Base-by-base conservation (phyloP, 1,140 invertebrate species). In the Atta texana region DNA sequence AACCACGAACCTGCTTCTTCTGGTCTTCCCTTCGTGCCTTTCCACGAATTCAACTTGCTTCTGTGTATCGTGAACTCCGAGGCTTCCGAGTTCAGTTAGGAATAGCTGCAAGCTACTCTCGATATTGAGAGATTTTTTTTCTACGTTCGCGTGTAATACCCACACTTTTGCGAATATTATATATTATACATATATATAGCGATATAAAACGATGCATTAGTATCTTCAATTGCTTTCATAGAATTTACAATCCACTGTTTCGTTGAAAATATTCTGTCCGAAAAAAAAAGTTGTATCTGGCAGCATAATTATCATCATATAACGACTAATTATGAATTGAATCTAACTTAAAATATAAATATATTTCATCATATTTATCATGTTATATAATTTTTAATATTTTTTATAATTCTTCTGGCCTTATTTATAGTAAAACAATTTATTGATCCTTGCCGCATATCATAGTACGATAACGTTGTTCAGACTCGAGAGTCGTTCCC, bases 61-160 rank as follows among this genome's bases (percentile, higher is more conserved):
- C 90, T 89, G 86, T 89, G 88, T 91, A 89, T 88, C 92, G 89
- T 91, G 89, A 93, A 93, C 92, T 93, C 89, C 89, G 88, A 91
- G 85, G 90, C 89, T 92, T 92, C 91, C 87, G 90, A 93, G 86
- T 93, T 88, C 88, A 87, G 63, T 88, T 88, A 92, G 89, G 87
- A 87, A 92, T 87, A 86, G 88, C 87, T 87, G 87, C 74, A 84
- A 91, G 85, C 87, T 75, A 72, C 53, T 71, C 63, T 90, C 84
- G 87, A 88, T 51, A 84, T 7, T 12, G 49, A 53, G 16, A 66
- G 12, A 57, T 21, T 24, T 69, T 74, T 74, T 69, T n/a, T 34
- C 21, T 0, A 3, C 12, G 57, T 12, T 66, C 18, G 8, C 34
- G 2, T 7, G 4, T 5, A 12, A 39, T 10, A 21, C 10, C 16